Evolutionary conservation across 2,113 vertebrate species (phyloP), one percentile per base, ranked within the genome.

Genomic region (Erythrolamprus reginae): DNA sequence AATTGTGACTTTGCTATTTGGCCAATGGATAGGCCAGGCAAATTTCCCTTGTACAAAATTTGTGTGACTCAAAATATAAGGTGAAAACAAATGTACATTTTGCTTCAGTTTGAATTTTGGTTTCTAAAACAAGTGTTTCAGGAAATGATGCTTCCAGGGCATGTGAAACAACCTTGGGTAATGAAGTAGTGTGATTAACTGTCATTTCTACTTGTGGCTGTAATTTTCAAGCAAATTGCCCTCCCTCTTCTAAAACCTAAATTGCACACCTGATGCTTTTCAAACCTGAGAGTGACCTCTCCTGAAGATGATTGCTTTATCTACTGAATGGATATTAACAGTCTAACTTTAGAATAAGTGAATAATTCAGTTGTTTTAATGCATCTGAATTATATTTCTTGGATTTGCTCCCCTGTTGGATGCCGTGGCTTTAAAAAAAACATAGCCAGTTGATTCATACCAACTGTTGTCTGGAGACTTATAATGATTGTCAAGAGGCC

Each of bases 171-270:
- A 88, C 86, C 19, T 91, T 5, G 17, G 52, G 45, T 95, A 94
- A 94, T 90, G 91, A 95, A 87, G 53, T 90, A 90, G 92, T 53
- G 90, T 91, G 38, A 89, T 56, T 83, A 88, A 58, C 88, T 93
- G 65, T 58, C 56, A 90, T 92, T 95, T 91, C 89, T n/a, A 91
- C 42, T 94, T 87, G 93, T 26, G 86, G 89, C 47, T 90, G 47
- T 89, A 90, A 94, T 93, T 95, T 92, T 83, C 89, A 87, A 92
- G 91, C 56, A 55, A 61, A 48, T 28, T 86, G 45, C 83, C 51
- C 86, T 93, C 90, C 45, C 84, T 90, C 89, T 93, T 89, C 33
- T 85, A 94, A 88, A 93, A 95, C n/a, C 33, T 88, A 90, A 92
- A 91, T 89, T 92, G 82, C 84, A 87, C 92, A 88, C 86, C 17